Evolutionary conservation across 2,797 vertebrate species (phyloP).

Genomic region (Anableps anableps): DNA sequence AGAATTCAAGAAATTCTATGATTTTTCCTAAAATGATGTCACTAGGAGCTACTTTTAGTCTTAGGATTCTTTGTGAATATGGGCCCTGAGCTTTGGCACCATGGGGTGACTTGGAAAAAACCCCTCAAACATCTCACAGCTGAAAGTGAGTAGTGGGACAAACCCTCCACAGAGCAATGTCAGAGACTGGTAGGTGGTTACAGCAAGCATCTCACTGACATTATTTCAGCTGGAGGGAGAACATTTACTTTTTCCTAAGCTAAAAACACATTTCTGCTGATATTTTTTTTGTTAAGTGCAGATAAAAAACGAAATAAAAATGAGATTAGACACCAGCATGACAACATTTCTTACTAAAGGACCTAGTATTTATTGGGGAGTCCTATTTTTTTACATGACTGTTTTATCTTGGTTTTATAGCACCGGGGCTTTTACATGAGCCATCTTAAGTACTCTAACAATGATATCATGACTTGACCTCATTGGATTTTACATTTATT

Average conservation of each 20-base stretch:
- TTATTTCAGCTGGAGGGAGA: too few relatives aligned
- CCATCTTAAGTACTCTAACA: not conserved
- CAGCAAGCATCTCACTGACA: not conserved
- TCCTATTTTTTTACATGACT: not conserved
- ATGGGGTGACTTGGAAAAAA: not conserved
- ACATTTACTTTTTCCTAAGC: too few relatives aligned
- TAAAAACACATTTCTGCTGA: not conserved
- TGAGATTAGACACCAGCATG: too few relatives aligned
- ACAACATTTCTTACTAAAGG: not conserved
- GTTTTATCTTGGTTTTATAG: not conserved
- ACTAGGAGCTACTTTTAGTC: too few relatives aligned
- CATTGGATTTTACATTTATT: slow-evolving; percentile 24
- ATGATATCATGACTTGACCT: slow-evolving; percentile 24
- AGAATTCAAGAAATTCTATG: too few relatives aligned
- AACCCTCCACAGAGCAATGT: not conserved
- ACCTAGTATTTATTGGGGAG: not conserved
- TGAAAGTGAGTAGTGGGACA: not conserved
- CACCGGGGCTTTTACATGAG: not conserved
- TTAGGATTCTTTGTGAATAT: too few relatives aligned
- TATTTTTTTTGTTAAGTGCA: not conserved
- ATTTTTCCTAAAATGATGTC: too few relatives aligned
- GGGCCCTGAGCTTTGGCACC: too few relatives aligned
- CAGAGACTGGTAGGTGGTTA: not conserved
- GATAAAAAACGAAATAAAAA: too few relatives aligned
- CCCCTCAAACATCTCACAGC: not conserved